Conservation (phyloP, 2,888 invertebrate genomes). For the Cantharis rufa region DNA sequence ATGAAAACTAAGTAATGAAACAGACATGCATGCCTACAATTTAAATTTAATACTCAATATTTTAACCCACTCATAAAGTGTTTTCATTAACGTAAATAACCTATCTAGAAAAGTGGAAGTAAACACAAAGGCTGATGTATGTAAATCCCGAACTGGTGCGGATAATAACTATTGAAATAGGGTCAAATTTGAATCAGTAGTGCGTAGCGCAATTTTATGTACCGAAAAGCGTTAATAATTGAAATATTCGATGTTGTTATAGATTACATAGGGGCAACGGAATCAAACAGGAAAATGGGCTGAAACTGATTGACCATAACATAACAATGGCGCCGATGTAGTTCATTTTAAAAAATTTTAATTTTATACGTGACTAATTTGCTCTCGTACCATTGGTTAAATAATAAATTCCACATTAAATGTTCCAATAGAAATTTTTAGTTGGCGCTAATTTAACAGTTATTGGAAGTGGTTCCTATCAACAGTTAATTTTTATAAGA, state of each 20-base stretch:
- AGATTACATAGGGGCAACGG: slow-evolving; percentile 16
- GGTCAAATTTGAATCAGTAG: slow-evolving; percentile 27
- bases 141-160: slow-evolving; percentile 21
- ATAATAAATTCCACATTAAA: neutral
- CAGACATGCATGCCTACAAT: neutral
- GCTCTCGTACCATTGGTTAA: neutral
- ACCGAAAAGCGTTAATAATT: slow-evolving; percentile 40
- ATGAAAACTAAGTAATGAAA: neutral
- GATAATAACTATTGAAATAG: slow-evolving; percentile 23
- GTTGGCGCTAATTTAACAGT: neutral
- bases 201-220: slow-evolving; percentile 36
- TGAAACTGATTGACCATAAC: slow-evolving; percentile 34
- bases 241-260: slow-evolving; percentile 37
- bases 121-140: slow-evolving; percentile 4
- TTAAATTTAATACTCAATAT: slow-evolving; percentile 1
- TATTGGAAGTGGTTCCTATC: neutral
- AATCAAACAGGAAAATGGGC: slow-evolving; percentile 28
- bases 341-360: slow-evolving; percentile 27
- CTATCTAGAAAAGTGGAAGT: slow-evolving; percentile 15
- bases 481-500: neutral
- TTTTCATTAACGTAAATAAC: slow-evolving; percentile 8
- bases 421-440: neutral
- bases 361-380: neutral
- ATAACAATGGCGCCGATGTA: slow-evolving; percentile 26
- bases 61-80: slow-evolving; percentile 1